Evolutionary conservation across 2,888 invertebrate genomes (phyloP).

Genomic region (Nemoura dubitans): DNA sequence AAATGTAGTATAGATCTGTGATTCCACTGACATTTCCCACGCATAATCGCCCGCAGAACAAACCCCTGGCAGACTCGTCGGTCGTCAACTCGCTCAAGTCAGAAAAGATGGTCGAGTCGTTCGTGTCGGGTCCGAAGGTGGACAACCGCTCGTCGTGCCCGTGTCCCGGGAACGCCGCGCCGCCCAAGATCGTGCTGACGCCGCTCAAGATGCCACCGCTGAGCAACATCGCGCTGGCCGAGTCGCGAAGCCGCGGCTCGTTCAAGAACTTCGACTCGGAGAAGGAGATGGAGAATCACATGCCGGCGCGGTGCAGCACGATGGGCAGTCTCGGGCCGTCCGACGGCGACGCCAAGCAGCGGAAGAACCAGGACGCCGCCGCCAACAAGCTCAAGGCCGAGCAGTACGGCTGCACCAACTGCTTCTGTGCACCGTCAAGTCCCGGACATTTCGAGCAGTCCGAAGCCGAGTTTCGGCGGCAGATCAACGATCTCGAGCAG

Average conservation of each 20-base stretch:
- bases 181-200: no score
- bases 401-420: no score
- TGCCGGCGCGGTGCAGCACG: no score
- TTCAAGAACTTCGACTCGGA: not conserved
- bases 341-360: no score
- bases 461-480: not conserved
- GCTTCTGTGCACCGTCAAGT: not conserved
- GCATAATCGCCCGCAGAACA: no score
- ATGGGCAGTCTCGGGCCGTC: no score
- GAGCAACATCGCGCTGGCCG: not conserved
- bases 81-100: not conserved
- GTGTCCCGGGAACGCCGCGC: not conserved
- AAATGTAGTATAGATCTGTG: no score
- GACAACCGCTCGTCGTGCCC: not conserved
- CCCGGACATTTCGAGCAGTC: not conserved
- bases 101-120: not conserved
- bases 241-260: not conserved
- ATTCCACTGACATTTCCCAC: no score
- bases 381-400: no score
- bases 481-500: conserved; percentile 52
- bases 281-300: not conserved
- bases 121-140: not conserved
- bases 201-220: not conserved
- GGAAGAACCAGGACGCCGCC: no score
- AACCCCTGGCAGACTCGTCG: no score